Conservation (phyloP, 2,113 vertebrate genomes). For the Microcebus jonahi region DNA sequence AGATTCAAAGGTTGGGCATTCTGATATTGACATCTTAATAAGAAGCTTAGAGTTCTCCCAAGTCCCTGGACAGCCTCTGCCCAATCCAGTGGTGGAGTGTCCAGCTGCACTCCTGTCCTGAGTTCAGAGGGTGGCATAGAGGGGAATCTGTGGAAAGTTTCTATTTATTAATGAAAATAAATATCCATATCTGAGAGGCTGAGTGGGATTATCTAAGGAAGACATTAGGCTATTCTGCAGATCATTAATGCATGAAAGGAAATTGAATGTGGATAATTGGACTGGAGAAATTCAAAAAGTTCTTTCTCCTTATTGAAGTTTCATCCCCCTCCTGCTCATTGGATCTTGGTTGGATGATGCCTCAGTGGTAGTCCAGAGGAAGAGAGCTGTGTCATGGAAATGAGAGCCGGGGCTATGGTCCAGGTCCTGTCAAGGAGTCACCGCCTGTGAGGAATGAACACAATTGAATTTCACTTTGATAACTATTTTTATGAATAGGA, state of each 20-base stretch:
- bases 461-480: background rate
- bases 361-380: background rate
- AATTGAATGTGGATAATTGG: background rate
- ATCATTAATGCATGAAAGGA: background rate
- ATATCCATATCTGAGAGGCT: background rate
- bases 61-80: background rate
- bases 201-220: background rate
- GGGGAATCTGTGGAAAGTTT: background rate
- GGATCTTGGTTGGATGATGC: background rate
- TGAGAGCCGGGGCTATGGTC: background rate
- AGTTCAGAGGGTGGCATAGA: background rate
- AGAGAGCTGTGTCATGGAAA: background rate
- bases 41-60: background rate
- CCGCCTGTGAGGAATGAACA: background rate
- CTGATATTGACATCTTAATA: background rate
- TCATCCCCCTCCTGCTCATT: background rate
- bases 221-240: background rate
- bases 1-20: background rate
- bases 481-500: background rate
- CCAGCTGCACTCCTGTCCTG: background rate
- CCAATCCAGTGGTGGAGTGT: background rate
- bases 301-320: background rate
- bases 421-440: background rate
- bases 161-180: background rate
- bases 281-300: background rate